Percentiles rank a stretch among this genome's conserved stretches.
Conservation (phyloP, 2,113 vertebrate genomes). For the Tilapia sparmanii region DNA sequence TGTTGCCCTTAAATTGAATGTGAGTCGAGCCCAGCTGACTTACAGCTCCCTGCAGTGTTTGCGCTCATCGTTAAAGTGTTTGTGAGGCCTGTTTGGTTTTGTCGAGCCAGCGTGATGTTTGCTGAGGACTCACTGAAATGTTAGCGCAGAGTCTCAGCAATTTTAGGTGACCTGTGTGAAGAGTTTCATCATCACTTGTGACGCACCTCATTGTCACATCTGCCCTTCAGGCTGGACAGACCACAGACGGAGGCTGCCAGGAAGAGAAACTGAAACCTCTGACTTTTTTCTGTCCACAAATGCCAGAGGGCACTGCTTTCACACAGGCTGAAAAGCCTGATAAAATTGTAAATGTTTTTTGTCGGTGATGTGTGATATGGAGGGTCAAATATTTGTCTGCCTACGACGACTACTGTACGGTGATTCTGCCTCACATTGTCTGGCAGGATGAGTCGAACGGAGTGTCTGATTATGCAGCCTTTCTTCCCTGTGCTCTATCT, state of each 20-base stretch:
- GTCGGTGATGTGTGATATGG: background rate
- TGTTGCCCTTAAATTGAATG: fast-evolving
- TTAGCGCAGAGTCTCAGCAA: background rate
- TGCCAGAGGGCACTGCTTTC: background rate
- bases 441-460: background rate
- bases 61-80: background rate
- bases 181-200: background rate
- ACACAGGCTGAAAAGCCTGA: background rate
- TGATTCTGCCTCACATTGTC: background rate
- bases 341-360: background rate
- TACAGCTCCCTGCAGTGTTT: background rate
- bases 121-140: background rate
- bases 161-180: background rate
- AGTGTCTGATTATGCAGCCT: background rate
- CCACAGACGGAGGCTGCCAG: background rate
- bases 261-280: background rate
- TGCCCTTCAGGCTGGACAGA: background rate
- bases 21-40: background rate
- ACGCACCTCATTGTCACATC: background rate
- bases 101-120: background rate
- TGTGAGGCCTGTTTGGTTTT: background rate
- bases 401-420: background rate
- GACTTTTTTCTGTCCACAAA: background rate
- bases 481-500: background rate
- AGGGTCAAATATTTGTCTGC: background rate